Base-by-base conservation (phyloP, 2,888 invertebrate genomes). In the Parasteatoda lunata region DNA sequence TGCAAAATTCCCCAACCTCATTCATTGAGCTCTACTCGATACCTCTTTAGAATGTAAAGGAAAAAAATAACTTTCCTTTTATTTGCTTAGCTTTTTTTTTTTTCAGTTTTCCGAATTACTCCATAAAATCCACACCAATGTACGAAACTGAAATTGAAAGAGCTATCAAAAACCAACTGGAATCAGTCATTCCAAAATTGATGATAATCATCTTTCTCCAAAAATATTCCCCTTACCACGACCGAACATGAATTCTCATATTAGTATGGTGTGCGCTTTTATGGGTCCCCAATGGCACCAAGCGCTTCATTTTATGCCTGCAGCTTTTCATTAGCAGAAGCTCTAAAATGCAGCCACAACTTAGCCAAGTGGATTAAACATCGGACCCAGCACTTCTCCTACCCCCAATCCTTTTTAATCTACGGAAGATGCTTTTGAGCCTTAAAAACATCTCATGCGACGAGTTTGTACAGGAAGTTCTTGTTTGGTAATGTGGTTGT, bases 151-250 rank as follows among this genome's bases (percentile, higher is more conserved):
- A 69, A 82, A 68, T 72, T 84, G 70, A 86, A 79, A 77, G 77
- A 77, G 59, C 70, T 72, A 47, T 73, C 66, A 73, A 72, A 78
- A 66, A 54, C 78, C 78, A 77, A 76, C 71, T 70, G 76, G 77
- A 86, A 86, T 86, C 85, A 86, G 80, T 86, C 85, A 86, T 86
- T 72, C 69, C 76, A 66, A 80, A 86, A 86, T 85, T 66, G 80
- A 80, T 85, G 80, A 80, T 79, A 75, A 69, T 80, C 66, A 69
- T 70, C 76, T 8, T 48, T 76, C 52, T 54, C 13, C 65, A 59
- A 11, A 6, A 54, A n/a, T 15, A 15, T 15, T 7, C 68, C 71
- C 52, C 64, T 72, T 66, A 45, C 51, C n/a, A 77, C 69, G 69
- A 51, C 47, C 13, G 59, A 9, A 9, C 65, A 30, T 73, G 72